A percentile compares a stretch with the other conserved stretches of the same genome.
phyloP scores from a whole-genome alignment of 2,797 vertebrate genomes.

The Iguana delicatissima region DNA sequence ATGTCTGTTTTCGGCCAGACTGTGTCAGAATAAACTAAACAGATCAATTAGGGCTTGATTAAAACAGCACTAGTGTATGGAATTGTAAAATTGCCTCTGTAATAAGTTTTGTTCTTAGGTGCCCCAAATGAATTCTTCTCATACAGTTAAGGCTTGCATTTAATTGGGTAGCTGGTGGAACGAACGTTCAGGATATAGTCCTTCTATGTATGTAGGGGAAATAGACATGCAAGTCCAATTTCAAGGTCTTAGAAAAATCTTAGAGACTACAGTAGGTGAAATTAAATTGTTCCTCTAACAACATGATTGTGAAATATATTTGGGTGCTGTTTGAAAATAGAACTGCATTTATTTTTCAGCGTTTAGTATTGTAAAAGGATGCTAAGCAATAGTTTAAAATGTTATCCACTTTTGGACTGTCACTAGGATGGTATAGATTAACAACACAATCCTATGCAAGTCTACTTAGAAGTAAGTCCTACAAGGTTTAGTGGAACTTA shows the following conservation, averaged over 20 bases:
- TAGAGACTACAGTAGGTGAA: not conserved
- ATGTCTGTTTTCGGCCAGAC: conserved; percentile 66
- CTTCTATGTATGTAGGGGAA: conserved; percentile 17
- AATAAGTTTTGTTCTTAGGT: conserved; percentile 13
- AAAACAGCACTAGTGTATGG: conserved; percentile 45
- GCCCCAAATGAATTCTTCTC: conserved; percentile 35
- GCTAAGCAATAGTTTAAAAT: not conserved
- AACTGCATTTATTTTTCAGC: not conserved
- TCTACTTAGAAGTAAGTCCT: not conserved
- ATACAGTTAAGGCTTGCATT: conserved; percentile 30
- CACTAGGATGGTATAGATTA: not conserved
- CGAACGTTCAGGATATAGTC: conserved; percentile 12
- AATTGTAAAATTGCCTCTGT: conserved; percentile 38
- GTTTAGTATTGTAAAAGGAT: not conserved
- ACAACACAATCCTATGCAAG: not conserved
- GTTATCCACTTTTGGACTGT: not conserved
- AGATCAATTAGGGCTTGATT: conserved; percentile 66
- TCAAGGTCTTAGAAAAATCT: not conserved
- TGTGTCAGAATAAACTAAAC: conserved; percentile 60
- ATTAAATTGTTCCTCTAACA: conserved; percentile 2
- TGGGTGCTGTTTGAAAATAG: not conserved
- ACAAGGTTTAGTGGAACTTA: not conserved
- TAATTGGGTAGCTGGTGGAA: conserved; percentile 31
- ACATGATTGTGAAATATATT: not conserved
- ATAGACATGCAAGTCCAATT: not conserved